Evolutionary conservation across 2,888 invertebrate species (phyloP), one percentile per base, ranked within the genome.

Genomic region (Brachyptera putata): DNA sequence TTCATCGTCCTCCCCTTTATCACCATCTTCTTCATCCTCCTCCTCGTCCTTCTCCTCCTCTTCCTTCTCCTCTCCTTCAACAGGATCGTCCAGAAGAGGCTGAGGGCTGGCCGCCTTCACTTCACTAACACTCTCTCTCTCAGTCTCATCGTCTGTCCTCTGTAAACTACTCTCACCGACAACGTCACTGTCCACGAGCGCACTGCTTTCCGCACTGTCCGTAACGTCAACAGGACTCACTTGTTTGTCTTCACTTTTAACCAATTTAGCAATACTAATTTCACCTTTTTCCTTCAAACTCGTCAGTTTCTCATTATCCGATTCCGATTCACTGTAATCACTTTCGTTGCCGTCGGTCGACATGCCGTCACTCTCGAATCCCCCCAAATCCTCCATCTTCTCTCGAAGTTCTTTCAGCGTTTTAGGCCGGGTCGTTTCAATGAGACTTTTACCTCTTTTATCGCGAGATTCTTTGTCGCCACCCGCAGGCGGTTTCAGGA

Each of bases 391-490:
- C 3, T 76, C 77, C 73, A 78, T 78, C 36, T 79, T 77, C 67
- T 79, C 78, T 14, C 82, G 83, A 82, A 84, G 83, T 72, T 84
- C 83, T 69, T 82, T 82, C 49, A 83, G 70, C 70, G 84, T 84
- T 65, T 83, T 82, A 56, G n/a, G n/a, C n/a, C n/a, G n/a, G n/a
- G 81, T 79, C 7, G 43, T 83, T 80, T 69, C 83, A 82, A 70
- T 79, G 80, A 67, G 84, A 1, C 16, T n/a, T n/a, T n/a, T n/a
- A n/a, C n/a, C n/a, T n/a, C 55, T 34, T 18, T 48, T 46, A 34
- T 50, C 53, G 16, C 26, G 34, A 22, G 53, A 46, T 11, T 24
- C 50, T 26, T 49, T 61, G 3, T 43, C 49, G 7, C 24, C 55
- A 4, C 30, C 49, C 21, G 57, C 11, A 46, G 62, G 63, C 5